Percentiles rank a stretch among this genome's conserved stretches.
These are phyloP conservation scores for Chamaea fasciata DNA, from an alignment of 2,113 vertebrate genomes.

Conservation along the genomic window DNA sequence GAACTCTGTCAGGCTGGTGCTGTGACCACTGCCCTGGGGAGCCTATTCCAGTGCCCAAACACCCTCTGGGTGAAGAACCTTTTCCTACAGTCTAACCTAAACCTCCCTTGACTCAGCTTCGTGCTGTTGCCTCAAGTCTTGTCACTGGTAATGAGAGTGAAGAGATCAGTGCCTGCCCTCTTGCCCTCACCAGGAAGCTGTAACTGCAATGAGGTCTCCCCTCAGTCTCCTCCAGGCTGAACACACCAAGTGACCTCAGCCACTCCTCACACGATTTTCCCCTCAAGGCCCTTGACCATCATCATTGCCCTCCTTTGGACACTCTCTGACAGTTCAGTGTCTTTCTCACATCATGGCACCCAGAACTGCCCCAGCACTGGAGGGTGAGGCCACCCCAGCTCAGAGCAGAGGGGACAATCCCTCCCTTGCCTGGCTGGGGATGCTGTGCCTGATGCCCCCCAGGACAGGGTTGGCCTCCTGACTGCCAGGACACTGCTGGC, in stretches of 20 bases:
- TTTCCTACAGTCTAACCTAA: neutral
- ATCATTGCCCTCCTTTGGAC: neutral
- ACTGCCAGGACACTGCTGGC: neutral
- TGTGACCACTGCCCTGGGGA: neutral
- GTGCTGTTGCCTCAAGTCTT: fast-evolving
- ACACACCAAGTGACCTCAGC: neutral
- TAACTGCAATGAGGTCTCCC: neutral
- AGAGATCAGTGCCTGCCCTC: neutral
- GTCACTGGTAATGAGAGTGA: neutral
- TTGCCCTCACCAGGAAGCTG: neutral
- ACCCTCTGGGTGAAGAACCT: neutral
- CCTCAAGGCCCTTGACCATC: neutral
- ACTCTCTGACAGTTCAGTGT: fast-evolving
- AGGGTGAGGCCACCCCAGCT: neutral
- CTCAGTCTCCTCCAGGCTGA: neutral
- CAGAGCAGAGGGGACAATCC: neutral
- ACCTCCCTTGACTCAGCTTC: fast-evolving
- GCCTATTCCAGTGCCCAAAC: neutral
- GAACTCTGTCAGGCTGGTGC: neutral
- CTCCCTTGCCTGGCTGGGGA: neutral
- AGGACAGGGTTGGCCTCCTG: neutral
- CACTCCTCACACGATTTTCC: fast-evolving
- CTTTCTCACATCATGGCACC: fast-evolving
- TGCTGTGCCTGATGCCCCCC: neutral
- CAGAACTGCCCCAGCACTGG: neutral